Evolutionary conservation across 1,140 invertebrate genomes (phyloP).

Genomic region (Reticulitermes speratus): DNA sequence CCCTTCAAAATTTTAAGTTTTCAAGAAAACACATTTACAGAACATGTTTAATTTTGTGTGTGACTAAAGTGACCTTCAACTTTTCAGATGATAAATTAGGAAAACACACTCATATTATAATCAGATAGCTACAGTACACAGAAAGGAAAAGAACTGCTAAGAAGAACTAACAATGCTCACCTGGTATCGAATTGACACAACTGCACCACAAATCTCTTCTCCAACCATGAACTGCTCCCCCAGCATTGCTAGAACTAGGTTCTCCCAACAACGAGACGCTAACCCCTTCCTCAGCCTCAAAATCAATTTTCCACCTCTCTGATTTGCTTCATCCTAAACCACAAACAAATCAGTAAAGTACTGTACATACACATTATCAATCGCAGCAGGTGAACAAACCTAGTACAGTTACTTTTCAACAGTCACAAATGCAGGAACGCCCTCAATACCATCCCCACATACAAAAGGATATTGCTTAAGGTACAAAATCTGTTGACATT

Average conservation of each 20-base stretch:
- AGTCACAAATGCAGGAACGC: neutral
- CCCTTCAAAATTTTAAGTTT: too few relatives aligned
- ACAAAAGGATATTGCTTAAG: too few relatives aligned
- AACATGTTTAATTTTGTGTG: too few relatives aligned
- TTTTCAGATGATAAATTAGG: too few relatives aligned
- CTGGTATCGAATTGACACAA: conserved; percentile 91
- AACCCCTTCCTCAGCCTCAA: conserved; percentile 91
- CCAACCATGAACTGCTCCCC: conserved; percentile 99
- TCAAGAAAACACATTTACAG: too few relatives aligned
- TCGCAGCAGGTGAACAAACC: neutral
- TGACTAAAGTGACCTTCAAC: too few relatives aligned
- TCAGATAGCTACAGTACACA: too few relatives aligned
- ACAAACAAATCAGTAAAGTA: neutral
- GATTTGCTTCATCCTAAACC: conserved; percentile 85
- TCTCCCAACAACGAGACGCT: conserved; percentile 97
- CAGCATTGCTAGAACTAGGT: conserved; percentile 95
- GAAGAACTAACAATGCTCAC: conserved; percentile 48
- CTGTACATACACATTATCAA: neutral
- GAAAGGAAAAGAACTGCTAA: too few relatives aligned
- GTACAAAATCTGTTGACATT: too few relatives aligned
- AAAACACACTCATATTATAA: too few relatives aligned
- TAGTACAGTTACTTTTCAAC: too few relatives aligned
- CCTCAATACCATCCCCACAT: too few relatives aligned
- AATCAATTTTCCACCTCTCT: conserved; percentile 96
- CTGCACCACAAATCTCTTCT: conserved; percentile 97